phyloP scores from a whole-genome alignment of 2,113 vertebrate species.

The Taxidea taxus region DNA sequence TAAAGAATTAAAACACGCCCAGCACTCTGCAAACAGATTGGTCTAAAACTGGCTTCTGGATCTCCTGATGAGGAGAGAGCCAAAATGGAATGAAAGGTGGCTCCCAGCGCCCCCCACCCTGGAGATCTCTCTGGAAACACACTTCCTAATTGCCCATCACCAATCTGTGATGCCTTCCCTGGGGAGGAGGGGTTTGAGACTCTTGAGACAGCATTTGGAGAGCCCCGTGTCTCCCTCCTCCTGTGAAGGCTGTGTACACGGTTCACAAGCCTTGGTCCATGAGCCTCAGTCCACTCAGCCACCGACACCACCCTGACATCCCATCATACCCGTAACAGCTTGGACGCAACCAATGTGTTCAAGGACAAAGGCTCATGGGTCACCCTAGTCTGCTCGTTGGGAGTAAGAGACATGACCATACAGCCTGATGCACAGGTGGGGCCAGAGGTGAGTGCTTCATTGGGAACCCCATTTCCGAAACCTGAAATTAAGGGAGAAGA shows the following conservation, averaged over 20 bases:
- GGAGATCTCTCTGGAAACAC: background rate
- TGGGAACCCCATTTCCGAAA: background rate
- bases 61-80: background rate
- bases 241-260: background rate
- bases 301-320: background rate
- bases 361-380: background rate
- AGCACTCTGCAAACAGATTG: background rate
- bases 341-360: background rate
- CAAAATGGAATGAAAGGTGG: no score
- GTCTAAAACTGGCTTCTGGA: no score
- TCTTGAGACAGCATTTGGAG: background rate
- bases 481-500: background rate
- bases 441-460: background rate
- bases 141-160: background rate
- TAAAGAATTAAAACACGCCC: background rate
- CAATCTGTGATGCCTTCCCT: background rate
- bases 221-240: background rate
- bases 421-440: background rate
- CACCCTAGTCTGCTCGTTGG: background rate
- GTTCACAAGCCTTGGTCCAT: background rate
- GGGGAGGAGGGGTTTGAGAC: background rate
- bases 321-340: background rate
- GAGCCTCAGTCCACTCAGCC: background rate
- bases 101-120: background rate
- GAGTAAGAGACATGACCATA: background rate